A percentile compares a stretch with the other conserved stretches of the same genome.
Evolutionary conservation across 2,888 invertebrate genomes (phyloP).

Genomic region (Arge pagana): DNA sequence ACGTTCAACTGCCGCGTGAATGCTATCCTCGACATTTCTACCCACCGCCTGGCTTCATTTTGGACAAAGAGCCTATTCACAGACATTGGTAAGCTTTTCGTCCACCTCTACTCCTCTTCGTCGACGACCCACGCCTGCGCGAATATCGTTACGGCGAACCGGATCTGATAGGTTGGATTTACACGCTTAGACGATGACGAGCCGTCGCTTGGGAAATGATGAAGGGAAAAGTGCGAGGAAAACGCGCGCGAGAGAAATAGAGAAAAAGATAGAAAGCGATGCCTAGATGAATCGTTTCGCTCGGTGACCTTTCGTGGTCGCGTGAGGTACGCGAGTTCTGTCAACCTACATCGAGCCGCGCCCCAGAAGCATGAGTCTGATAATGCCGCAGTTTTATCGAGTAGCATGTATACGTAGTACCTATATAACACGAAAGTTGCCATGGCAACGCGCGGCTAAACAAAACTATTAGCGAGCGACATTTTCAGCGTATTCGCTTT

Average conservation of each 20-base stretch:
- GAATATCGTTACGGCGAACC: too few species aligned
- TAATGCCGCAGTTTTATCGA: constrained; percentile 8
- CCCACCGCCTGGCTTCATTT: background rate
- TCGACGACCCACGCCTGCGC: too few species aligned
- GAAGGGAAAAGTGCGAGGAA: too few species aligned
- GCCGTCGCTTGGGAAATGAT: too few species aligned
- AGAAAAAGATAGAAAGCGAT: background rate
- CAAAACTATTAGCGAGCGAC: too few species aligned
- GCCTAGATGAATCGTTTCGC: background rate
- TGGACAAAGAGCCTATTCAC: constrained; percentile 9
- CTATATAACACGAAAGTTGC: too few species aligned
- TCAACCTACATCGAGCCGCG: constrained; percentile 27
- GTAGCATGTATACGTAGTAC: background rate
- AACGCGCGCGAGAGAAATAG: background rate
- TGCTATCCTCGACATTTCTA: too few species aligned
- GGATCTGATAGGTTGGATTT: too few species aligned
- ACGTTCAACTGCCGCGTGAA: constrained; percentile 2
- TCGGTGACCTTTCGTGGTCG: background rate
- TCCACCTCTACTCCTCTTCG: constrained; percentile 3
- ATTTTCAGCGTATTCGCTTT: too few species aligned
- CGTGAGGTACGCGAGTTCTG: background rate
- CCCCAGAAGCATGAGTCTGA: constrained; percentile 5
- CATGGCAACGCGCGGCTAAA: too few species aligned
- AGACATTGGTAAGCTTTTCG: constrained; percentile 3
- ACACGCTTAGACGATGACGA: too few species aligned